Percentiles rank a stretch among this genome's conserved stretches.
Evolutionary conservation across 2,888 invertebrate genomes (phyloP).

Genomic region (Brachyptera risi): DNA sequence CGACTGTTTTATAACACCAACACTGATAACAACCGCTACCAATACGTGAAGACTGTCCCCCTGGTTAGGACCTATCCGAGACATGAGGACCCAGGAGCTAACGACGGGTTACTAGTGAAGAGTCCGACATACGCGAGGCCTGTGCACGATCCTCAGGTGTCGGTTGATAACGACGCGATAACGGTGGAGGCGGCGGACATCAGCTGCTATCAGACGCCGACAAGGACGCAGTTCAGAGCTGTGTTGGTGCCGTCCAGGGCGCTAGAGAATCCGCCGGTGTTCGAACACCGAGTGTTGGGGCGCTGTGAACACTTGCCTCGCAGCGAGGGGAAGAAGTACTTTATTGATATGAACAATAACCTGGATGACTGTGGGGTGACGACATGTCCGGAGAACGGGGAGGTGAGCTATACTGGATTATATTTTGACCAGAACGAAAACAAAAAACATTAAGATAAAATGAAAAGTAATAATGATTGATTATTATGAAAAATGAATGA

Average conservation of each 20-base stretch:
- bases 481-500: too few relatives aligned
- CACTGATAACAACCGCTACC: too few relatives aligned
- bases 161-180: background rate
- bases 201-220: conserved; percentile 41
- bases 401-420: conserved; percentile 7
- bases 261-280: conserved; percentile 41
- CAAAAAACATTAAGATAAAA: too few relatives aligned
- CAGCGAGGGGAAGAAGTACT: background rate
- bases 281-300: conserved; percentile 38
- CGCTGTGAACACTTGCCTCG: background rate
- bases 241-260: conserved; percentile 45
- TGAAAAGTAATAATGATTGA: too few relatives aligned
- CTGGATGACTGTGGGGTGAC: conserved; percentile 8
- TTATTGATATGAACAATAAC: conserved; percentile 12
- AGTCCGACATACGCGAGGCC: background rate
- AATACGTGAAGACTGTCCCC: conserved; percentile 2
- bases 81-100: too few relatives aligned
- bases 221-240: conserved; percentile 42
- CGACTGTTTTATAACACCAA: background rate
- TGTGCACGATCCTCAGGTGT: background rate
- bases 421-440: too few relatives aligned
- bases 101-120: too few relatives aligned
- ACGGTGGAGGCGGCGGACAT: conserved; percentile 35
- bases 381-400: conserved; percentile 3
- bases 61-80: background rate